Base-by-base conservation (phyloP, 2,888 invertebrate species). In the Catocala sponsa region DNA sequence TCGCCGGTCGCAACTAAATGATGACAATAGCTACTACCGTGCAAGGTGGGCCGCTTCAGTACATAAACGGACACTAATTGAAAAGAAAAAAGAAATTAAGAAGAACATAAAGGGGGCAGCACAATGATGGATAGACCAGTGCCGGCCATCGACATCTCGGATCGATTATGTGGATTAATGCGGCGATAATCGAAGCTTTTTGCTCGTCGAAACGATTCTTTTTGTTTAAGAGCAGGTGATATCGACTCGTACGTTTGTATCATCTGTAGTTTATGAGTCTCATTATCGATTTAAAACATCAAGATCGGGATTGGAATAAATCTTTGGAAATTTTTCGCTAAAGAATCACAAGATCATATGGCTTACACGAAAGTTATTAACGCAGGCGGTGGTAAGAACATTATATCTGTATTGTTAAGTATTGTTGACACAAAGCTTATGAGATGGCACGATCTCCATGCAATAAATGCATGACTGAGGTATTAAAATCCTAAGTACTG, bases 141-240 rank as follows among this genome's bases (percentile, higher is more conserved):
- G 71, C 63, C 65, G 58, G 77, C 72, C 63, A 74, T 80, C 81
- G 79, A 81, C 74, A 64, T 78, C 70, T 69, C 76, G 80, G 78
- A 84, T 86, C 84, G 87, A 87, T 88, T 88, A 88, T 86, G 81
- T 78, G 83, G 82, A 88, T 87, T 85, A 86, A 88, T 86, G 87
- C 79, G 76, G 79, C 82, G 88, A 89, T 90, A 85, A 80, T 88
- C 87, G 82, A 84, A 79, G 70, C 76, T 85, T 86, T 88, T 84
- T 85, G 80, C 77, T 80, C 59, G 71, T 79, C 35, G 52, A 64
- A 56, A 64, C 76, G 74, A 70, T 77, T 74, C 63, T 78, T 77
- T 77, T 76, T 78, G 74, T 82, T 82, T 69, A 65, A 71, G 67
- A 72, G 80, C 88, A 88, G 87, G 85, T 89, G 90, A 87, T 88